A percentile compares a stretch with the other conserved stretches of the same genome.
phyloP scores from a whole-genome alignment of 2,113 vertebrate genomes.

The Colossoma macropomum region DNA sequence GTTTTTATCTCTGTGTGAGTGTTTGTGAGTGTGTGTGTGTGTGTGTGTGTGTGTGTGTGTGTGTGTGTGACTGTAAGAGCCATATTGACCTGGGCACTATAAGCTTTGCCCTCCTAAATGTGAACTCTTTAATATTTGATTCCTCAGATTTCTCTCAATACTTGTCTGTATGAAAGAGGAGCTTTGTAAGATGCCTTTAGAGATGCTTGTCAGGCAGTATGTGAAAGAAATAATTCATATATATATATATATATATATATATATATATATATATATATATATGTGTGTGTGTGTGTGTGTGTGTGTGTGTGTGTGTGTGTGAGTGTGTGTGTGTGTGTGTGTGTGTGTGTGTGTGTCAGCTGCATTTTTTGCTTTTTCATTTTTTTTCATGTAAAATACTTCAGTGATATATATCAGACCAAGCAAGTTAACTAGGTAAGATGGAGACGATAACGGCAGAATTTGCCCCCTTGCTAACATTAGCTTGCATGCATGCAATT shows the following conservation, averaged over 20 bases:
- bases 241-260: not conserved
- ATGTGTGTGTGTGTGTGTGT: too few species aligned
- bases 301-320: too few species aligned
- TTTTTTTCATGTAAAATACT: too few species aligned
- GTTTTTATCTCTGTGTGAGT: not conserved
- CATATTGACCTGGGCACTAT: slow-evolving; percentile 39
- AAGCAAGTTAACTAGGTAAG: too few species aligned
- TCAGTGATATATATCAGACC: too few species aligned
- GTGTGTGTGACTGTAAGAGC: not conserved
- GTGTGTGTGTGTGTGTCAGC: too few species aligned
- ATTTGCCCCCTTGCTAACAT: too few species aligned
- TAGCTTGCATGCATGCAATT: too few species aligned
- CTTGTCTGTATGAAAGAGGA: slow-evolving; percentile 57
- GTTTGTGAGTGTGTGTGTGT: not conserved
- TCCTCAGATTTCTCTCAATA: slow-evolving; percentile 57
- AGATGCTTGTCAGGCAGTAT: slow-evolving; percentile 62
- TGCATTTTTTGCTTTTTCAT: too few species aligned
- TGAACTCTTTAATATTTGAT: slow-evolving; percentile 73
- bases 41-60: slow-evolving; percentile 2
- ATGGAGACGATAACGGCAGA: too few species aligned
- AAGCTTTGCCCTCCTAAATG: slow-evolving; percentile 59
- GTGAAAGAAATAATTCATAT: slow-evolving; percentile 71
- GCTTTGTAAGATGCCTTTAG: slow-evolving; percentile 54
- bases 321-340: too few species aligned
- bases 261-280: too few species aligned